Conservation (phyloP, 2,888 invertebrate species). For the Hyposoter didymator region DNA sequence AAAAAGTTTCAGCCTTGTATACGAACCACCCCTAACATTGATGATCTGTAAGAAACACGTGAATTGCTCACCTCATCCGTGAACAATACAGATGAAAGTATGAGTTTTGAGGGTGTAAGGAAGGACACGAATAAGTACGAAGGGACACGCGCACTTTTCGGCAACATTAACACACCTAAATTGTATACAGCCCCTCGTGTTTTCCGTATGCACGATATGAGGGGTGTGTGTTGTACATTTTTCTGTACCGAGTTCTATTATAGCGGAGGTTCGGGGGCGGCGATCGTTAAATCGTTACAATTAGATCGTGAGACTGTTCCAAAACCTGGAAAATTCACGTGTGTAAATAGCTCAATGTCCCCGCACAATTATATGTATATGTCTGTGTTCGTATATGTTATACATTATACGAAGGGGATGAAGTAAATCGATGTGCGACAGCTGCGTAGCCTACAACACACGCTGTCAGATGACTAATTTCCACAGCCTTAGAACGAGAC, state of each 20-base stretch:
- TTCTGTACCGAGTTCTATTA: constrained; percentile 32
- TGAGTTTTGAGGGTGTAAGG: constrained; percentile 10
- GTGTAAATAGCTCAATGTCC: background rate
- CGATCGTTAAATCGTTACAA: constrained; percentile 78
- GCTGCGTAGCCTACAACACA: constrained; percentile 66
- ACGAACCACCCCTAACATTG: constrained; percentile 58
- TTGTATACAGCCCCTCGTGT: constrained; percentile 44
- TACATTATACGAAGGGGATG: constrained; percentile 45
- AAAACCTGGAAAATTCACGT: constrained; percentile 58
- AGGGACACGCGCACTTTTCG: constrained; percentile 62
- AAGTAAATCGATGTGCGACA: constrained; percentile 65
- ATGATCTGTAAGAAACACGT: constrained; percentile 60
- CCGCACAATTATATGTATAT: background rate
- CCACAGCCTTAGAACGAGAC: constrained; percentile 36
- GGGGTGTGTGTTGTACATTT: constrained; percentile 33
- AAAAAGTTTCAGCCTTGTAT: constrained; percentile 32
- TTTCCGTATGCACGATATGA: constrained; percentile 18
- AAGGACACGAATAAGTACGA: constrained; percentile 15
- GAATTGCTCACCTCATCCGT: constrained; percentile 50
- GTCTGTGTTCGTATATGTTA: background rate
- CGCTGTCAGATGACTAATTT: constrained; percentile 76
- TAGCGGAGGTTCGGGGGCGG: constrained; percentile 35
- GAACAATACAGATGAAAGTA: constrained; percentile 41
- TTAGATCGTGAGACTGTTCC: constrained; percentile 71
- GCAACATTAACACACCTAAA: constrained; percentile 68